phyloP scores from a whole-genome alignment of 2,797 vertebrate genomes.

The Pipistrellus pipistrellus region DNA sequence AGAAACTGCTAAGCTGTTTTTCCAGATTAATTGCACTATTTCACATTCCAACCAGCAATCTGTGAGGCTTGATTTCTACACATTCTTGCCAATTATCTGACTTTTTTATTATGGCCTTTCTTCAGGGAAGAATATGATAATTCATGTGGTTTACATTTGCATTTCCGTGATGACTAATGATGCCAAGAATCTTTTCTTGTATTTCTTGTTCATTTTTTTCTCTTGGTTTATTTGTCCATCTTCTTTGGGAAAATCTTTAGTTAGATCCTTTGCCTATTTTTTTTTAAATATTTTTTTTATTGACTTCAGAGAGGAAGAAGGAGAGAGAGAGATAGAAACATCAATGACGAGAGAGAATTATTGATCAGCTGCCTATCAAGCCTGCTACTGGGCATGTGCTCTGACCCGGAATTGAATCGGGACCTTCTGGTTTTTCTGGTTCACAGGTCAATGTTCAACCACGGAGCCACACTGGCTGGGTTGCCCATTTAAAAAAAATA shows the following conservation, averaged over 20 bases:
- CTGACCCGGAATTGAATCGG: too few relatives aligned
- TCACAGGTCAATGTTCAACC: too few relatives aligned
- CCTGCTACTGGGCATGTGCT: too few relatives aligned
- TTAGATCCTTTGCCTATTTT: neutral
- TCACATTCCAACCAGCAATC: neutral
- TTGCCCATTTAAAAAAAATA: too few relatives aligned
- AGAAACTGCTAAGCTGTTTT: neutral
- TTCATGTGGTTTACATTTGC: slow-evolving; percentile 42
- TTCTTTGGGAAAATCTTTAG: slow-evolving; percentile 13
- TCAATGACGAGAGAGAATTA: neutral
- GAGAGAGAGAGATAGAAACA: neutral
- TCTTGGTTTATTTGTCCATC: neutral
- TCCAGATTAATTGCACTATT: neutral
- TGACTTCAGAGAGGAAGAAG: neutral
- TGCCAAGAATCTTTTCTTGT: neutral
- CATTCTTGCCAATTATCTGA: neutral
- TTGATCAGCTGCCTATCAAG: too few relatives aligned
- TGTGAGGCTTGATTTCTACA: neutral
- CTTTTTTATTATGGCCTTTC: neutral
- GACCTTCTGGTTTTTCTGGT: too few relatives aligned
- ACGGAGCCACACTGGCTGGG: too few relatives aligned
- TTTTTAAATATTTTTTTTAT: neutral
- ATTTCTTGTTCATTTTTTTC: neutral
- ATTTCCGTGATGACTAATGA: neutral
- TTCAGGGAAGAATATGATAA: neutral